Conservation (phyloP, 35 echinoderm and acorn worm genomes). For the Strongylocentrotus purpuratus region DNA sequence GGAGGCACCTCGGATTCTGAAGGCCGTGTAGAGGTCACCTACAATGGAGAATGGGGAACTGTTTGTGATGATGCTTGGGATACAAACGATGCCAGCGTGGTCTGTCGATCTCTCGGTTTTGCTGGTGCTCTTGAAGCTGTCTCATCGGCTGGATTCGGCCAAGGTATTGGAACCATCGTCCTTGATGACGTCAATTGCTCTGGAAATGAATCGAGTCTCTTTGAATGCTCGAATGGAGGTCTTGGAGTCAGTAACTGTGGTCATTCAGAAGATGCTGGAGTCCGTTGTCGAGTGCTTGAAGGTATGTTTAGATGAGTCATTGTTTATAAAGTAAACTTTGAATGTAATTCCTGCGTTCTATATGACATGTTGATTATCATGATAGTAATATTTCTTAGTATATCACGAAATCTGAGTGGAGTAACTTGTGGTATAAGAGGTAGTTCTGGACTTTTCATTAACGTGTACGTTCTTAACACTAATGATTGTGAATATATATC, state of each 20-base stretch:
- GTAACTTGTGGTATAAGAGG: too few relatives aligned
- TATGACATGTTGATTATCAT: too few relatives aligned
- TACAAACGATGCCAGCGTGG: not conserved
- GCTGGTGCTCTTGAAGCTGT: not conserved
- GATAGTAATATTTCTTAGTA: too few relatives aligned
- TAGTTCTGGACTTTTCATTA: too few relatives aligned
- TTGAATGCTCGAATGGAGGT: not conserved
- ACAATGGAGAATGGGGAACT: not conserved
- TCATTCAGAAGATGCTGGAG: not conserved
- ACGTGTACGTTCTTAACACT: too few relatives aligned
- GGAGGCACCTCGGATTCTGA: not conserved
- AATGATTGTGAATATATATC: too few relatives aligned
- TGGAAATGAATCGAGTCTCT: not conserved
- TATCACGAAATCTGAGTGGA: too few relatives aligned
- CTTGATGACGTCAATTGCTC: not conserved
- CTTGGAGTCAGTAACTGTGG: not conserved
- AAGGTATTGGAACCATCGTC: not conserved
- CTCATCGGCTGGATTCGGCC: not conserved
- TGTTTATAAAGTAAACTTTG: too few relatives aligned
- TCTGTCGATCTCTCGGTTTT: not conserved
- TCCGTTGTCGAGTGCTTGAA: not conserved
- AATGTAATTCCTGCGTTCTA: too few relatives aligned
- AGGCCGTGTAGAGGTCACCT: not conserved
- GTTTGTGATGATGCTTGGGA: not conserved
- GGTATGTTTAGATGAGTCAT: not conserved